Evolutionary conservation across 2,888 invertebrate species (phyloP), one percentile per base, ranked within the genome.

Genomic region (Calephelis perditalis): DNA sequence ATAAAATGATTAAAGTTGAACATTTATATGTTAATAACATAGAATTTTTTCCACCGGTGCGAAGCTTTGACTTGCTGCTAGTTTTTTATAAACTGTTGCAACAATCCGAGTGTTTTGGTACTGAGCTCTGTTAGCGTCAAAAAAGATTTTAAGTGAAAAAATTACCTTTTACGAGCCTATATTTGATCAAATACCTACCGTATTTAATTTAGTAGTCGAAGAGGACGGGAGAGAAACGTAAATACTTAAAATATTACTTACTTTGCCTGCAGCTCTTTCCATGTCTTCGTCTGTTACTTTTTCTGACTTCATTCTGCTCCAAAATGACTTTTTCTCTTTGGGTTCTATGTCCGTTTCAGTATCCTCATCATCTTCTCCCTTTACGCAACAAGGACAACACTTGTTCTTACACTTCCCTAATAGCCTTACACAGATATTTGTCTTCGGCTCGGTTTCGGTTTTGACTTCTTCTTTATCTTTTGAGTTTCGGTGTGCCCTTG

Each of bases 381-480:
- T 86, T 35, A 78, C 72, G 64, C 90, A 92, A 67, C 88, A 87
- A n/a, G 91, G 79, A 65, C 92, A 92, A 66, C 92, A 89, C 67
- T 83, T 84, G 7, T 73, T 69, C 62, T 82, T 85, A 64, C 88
- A 89, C 67, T 89, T 89, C 3, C 82, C 82, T 72, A 87, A 78
- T 7, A 89, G 72, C 10, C 89, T 71, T 44, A 76, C 73, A 66
- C 89, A 85, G 61, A 89, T 79, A 73, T 86, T 89, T 0, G 80
- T 80, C 69, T 82, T 84, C 2, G 65, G 67, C 11, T 60, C 54
- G 2, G 74, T 68, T 12, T 68, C 70, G 26, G 62, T 61, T 12
- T 71, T 69, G 1, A 69, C 70, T 60, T 73, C 70, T 6, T 71
- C 70, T 35, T 68, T 65, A 9, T 70, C 64, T 58, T 63, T 66